Conservation (phyloP, 1,140 invertebrate genomes). For the Prorops nasuta region DNA sequence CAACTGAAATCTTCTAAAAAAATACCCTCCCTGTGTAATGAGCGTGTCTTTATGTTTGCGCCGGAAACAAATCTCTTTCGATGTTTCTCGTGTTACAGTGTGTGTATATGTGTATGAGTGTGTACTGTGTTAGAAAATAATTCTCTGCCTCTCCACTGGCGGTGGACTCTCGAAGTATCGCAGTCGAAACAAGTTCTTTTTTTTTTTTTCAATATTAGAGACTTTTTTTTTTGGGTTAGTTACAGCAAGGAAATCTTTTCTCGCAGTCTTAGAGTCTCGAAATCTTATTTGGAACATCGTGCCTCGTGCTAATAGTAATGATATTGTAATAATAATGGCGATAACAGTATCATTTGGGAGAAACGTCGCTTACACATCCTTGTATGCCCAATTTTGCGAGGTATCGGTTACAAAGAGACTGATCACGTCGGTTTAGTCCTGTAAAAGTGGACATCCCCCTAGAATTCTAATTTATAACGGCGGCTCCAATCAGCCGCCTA, state of each 20-base stretch:
- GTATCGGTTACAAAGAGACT: slow-evolving; percentile 25
- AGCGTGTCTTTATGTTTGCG: not conserved
- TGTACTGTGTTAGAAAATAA: too few relatives aligned
- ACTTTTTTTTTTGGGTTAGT: too few relatives aligned
- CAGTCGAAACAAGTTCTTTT: too few relatives aligned
- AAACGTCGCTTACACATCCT: not conserved
- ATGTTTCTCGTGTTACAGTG: too few relatives aligned
- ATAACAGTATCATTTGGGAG: not conserved
- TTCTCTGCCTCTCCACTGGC: too few relatives aligned
- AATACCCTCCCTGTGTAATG: slow-evolving; percentile 5
- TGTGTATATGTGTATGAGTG: not conserved
- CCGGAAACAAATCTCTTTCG: too few relatives aligned
- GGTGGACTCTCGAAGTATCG: too few relatives aligned
- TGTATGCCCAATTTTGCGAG: slow-evolving; percentile 34
- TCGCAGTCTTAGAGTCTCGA: slow-evolving; percentile 18
- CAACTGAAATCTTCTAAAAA: too few relatives aligned
- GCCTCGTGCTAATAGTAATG: slow-evolving; percentile 17
- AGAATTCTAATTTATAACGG: slow-evolving; percentile 4
- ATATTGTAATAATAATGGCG: not conserved
- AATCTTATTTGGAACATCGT: slow-evolving; percentile 17
- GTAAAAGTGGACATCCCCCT: slow-evolving; percentile 13
- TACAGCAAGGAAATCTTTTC: too few relatives aligned
- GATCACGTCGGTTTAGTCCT: not conserved
- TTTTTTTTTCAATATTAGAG: too few relatives aligned
- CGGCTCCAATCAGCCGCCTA: not conserved